Base-by-base conservation (phyloP, 1,140 invertebrate species). In the Carcinoscorpius rotundicauda region DNA sequence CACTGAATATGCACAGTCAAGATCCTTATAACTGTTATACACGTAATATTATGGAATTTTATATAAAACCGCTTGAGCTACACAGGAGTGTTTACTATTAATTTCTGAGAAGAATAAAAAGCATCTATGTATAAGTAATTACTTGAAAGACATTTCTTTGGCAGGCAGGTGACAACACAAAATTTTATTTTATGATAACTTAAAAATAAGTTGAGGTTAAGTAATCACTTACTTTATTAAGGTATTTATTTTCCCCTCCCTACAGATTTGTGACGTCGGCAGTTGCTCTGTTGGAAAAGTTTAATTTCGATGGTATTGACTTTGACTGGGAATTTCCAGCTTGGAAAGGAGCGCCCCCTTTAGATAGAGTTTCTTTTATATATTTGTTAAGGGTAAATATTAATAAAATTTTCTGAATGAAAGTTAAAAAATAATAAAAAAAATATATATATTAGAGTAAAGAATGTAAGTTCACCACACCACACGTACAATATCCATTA, bases 291-390 rank as follows among this genome's bases (percentile, higher is more conserved):
- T 56, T 72, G 0, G 79, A 80, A 65, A 76, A 76, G n/a, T 84
- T 83, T 70, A 77, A 78, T 63, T 77, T 92, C 11, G 88, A 92
- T 78, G 90, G 90, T 49, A 77, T 92, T 5, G 90, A 93, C 75
- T 73, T 92, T 57, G 90, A 93, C 72, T 93, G 89, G 89, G 90
- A 94, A 75, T 93, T 91, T 75, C 91, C 91, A 6, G 82, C 78
- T 77, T 70, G 79, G 79, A 52, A 82, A 85, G 73, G 82, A 81
- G 69, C 72, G 4, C 68, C 66, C 58, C 66, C 64, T 3, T 65
- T 60, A 4, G 70, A 71, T 29, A 71, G 65, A 59, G 57, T 65
- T 11, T 63, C 63, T 66, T 66, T 65, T 52, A 53, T 65, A 49
- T 48, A 62, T 10, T 62, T 72, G 4, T 10, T 72, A 52, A 68